These are phyloP conservation scores for Dryocosmus kuriphilus DNA, from an alignment of 2,888 invertebrate species.

Conservation along the genomic window DNA sequence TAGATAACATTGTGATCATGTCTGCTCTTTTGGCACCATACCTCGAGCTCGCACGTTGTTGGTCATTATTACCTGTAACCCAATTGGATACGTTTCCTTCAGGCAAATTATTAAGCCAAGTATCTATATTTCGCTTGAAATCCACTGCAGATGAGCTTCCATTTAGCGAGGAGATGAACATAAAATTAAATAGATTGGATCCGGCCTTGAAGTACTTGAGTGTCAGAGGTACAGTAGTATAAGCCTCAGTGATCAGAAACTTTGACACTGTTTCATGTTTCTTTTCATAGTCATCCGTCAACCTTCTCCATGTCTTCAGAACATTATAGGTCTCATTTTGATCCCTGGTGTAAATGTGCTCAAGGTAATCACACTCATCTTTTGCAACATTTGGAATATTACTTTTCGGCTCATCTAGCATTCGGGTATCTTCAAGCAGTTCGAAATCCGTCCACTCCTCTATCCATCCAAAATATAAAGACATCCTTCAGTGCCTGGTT, in stretches of 20 bases:
- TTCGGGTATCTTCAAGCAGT: constrained; percentile 73
- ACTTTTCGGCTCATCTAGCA: constrained; percentile 69
- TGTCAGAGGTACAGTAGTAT: constrained; percentile 78
- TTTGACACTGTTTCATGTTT: constrained; percentile 63
- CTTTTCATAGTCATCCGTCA: constrained; percentile 80
- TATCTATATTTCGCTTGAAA: constrained; percentile 79
- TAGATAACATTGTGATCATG: constrained; percentile 81
- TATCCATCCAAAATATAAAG: constrained; percentile 80
- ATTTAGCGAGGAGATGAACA: constrained; percentile 78
- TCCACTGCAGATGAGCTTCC: constrained; percentile 78
- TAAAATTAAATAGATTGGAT: constrained; percentile 83
- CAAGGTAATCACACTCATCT: constrained; percentile 43
- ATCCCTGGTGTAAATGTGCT: constrained; percentile 74
- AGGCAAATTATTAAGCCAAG: constrained; percentile 82
- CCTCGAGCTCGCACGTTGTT: constrained; percentile 76
- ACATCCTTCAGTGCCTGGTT: constrained; percentile 79
- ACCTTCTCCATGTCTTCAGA: constrained; percentile 79
- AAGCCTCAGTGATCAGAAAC: constrained; percentile 83
- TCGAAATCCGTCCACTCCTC: constrained; percentile 81
- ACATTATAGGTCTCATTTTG: constrained; percentile 73
- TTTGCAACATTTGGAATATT: constrained; percentile 7
- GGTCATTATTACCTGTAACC: constrained; percentile 79
- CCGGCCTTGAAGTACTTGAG: constrained; percentile 80
- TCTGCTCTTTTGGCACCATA: constrained; percentile 80
- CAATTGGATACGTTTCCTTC: constrained; percentile 69